These are phyloP conservation scores for Tribolium madens DNA, from an alignment of 1,140 invertebrate genomes.

Conservation along the genomic window DNA sequence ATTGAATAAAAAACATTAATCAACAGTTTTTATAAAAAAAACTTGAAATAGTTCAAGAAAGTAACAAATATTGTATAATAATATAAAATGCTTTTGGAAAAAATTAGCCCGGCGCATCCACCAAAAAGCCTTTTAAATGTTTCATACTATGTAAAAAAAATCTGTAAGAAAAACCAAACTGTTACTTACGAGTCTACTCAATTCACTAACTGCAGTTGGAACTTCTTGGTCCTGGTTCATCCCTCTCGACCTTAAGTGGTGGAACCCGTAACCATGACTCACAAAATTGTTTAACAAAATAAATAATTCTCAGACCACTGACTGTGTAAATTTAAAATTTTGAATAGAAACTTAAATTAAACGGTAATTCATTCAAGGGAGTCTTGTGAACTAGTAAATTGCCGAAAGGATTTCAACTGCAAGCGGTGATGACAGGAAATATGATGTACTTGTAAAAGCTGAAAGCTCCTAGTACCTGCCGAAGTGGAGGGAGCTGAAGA, in stretches of 20 bases:
- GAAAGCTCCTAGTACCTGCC: constrained; percentile 58
- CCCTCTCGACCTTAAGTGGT: constrained; percentile 28
- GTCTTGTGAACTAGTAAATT: constrained; percentile 28
- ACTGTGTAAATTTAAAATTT: neutral
- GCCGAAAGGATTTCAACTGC: constrained; percentile 35
- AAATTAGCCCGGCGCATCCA: constrained; percentile 9
- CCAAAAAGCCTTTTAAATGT: neutral
- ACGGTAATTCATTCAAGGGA: neutral
- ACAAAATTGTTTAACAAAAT: constrained; percentile 15
- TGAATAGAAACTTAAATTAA: neutral
- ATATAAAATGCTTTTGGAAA: too few species aligned
- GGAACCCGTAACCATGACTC: constrained; percentile 10
- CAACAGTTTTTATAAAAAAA: too few species aligned
- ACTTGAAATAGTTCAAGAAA: too few species aligned
- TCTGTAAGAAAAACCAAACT: too few species aligned
- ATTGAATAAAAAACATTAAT: too few species aligned
- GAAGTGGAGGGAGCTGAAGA: constrained; percentile 54
- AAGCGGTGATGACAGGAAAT: constrained; percentile 55
- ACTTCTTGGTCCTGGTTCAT: constrained; percentile 65
- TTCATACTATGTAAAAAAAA: too few species aligned
- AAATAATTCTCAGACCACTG: neutral
- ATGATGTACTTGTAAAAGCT: constrained; percentile 54
- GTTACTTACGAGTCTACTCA: constrained; percentile 60
- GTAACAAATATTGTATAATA: too few species aligned
- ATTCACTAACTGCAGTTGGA: constrained; percentile 57